A percentile compares a stretch with the other conserved stretches of the same genome.
phyloP scores from a whole-genome alignment of 2,797 vertebrate species.

The Philypnodon macrostomus region DNA sequence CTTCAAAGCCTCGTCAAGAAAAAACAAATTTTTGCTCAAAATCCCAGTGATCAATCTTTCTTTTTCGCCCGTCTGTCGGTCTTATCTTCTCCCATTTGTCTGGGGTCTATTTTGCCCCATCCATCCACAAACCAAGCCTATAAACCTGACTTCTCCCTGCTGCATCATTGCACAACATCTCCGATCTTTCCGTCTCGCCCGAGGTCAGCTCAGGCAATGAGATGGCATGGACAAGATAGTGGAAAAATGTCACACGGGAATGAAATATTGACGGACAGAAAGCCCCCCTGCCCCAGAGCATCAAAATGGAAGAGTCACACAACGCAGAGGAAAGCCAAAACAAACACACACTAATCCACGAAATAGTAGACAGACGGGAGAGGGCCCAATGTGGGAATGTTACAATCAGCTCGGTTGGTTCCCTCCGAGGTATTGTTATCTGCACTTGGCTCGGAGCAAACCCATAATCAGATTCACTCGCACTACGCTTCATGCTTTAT shows the following conservation, averaged over 20 bases:
- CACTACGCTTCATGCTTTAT: conserved; percentile 44
- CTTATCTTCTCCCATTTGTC: conserved; percentile 64
- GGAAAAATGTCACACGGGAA: conserved; percentile 63
- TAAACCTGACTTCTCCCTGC: conserved; percentile 50
- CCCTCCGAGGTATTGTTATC: conserved; percentile 33
- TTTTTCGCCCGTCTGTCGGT: conserved; percentile 37
- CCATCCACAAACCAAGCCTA: conserved; percentile 49
- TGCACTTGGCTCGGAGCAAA: conserved; percentile 16
- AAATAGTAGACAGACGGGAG: conserved; percentile 17
- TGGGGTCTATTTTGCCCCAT: conserved; percentile 59
- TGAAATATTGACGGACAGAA: conserved; percentile 68
- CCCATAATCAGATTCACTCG: conserved; percentile 52
- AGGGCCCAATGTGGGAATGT: conserved; percentile 13
- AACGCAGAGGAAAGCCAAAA: conserved; percentile 49
- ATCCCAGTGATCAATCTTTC: conserved; percentile 64
- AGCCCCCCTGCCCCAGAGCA: conserved; percentile 41
- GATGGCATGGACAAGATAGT: conserved; percentile 54
- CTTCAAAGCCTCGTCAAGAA: conserved; percentile 38
- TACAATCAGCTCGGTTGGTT: conserved; percentile 19
- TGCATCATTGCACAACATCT: conserved; percentile 38
- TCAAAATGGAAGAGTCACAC: conserved; percentile 24
- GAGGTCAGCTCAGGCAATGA: conserved; percentile 61
- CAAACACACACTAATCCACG: conserved; percentile 48
- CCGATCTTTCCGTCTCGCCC: conserved; percentile 40
- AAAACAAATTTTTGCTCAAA: conserved; percentile 46